A percentile compares a stretch with the other conserved stretches of the same genome.
Evolutionary conservation across 2,113 vertebrate genomes (phyloP).

Genomic region (Collichthys lucidus): DNA sequence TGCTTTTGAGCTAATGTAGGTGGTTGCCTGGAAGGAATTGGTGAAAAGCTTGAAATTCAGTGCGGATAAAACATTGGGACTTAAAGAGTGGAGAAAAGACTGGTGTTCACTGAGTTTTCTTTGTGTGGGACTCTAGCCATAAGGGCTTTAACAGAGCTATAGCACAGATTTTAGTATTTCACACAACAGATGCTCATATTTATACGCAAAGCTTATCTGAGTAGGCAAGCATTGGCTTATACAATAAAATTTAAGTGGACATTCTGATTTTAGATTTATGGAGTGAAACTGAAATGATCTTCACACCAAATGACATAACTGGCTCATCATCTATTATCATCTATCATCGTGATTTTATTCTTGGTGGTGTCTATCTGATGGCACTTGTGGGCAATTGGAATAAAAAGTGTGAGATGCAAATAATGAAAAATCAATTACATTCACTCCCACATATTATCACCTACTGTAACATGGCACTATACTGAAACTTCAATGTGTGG

Average conservation of each 20-base stretch:
- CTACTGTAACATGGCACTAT: not conserved
- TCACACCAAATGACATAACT: no score
- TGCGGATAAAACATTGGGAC: conserved; percentile 6
- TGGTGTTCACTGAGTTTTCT: conserved; percentile 14
- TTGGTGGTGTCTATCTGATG: not conserved
- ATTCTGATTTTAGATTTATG: not conserved
- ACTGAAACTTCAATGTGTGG: not conserved
- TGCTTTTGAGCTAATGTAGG: conserved; percentile 11
- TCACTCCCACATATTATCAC: conserved; percentile 8
- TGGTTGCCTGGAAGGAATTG: conserved; percentile 21
- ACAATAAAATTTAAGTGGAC: not conserved
- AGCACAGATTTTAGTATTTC: conserved; percentile 36
- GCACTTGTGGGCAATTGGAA: not conserved
- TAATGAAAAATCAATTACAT: not conserved
- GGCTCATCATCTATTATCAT: no score
- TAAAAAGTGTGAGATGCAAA: not conserved
- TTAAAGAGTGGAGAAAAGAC: conserved; percentile 19
- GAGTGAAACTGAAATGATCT: no score
- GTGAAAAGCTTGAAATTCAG: conserved; percentile 14
- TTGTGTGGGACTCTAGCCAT: not conserved
- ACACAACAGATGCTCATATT: conserved; percentile 45
- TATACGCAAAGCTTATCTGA: conserved; percentile 19
- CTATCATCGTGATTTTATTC: not conserved
- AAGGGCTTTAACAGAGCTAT: conserved; percentile 20
- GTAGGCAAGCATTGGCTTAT: not conserved